Percentiles rank a stretch among this genome's conserved stretches.
These are phyloP conservation scores for Erebia palarica DNA, from an alignment of 2,888 invertebrate genomes.

Conservation along the genomic window DNA sequence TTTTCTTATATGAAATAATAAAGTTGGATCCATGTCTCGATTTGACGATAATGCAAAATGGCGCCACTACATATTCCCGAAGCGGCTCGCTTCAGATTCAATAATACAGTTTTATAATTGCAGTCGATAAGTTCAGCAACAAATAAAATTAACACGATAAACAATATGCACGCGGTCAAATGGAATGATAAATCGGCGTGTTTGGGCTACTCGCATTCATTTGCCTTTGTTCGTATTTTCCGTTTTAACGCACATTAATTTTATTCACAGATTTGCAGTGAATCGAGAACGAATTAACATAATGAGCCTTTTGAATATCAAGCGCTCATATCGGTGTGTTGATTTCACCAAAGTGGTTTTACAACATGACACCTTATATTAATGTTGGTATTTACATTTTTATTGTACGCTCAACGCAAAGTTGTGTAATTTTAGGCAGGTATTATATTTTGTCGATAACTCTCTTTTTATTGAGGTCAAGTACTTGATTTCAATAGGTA, in stretches of 20 bases:
- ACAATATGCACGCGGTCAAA: slow-evolving; percentile 69
- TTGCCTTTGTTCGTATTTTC: slow-evolving; percentile 74
- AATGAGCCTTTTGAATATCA: slow-evolving; percentile 72
- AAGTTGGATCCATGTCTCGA: background rate
- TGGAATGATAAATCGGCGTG: slow-evolving; percentile 73
- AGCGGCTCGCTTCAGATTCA: slow-evolving; percentile 50
- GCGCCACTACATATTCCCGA: slow-evolving; percentile 15
- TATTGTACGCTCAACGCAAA: slow-evolving; percentile 24
- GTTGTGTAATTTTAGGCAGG: slow-evolving; percentile 16
- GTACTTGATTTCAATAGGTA: background rate
- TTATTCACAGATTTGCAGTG: slow-evolving; percentile 76
- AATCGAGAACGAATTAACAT: slow-evolving; percentile 76
- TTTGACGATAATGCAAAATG: slow-evolving; percentile 11
- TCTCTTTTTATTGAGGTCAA: slow-evolving; percentile 21
- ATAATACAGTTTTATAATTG: slow-evolving; percentile 68
- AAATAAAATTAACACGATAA: slow-evolving; percentile 79
- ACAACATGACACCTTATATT: slow-evolving; percentile 41
- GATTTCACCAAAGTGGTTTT: slow-evolving; percentile 41
- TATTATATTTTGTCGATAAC: slow-evolving; percentile 6
- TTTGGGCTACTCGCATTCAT: slow-evolving; percentile 67
- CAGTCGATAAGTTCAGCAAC: slow-evolving; percentile 70
- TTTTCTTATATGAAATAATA: too few species aligned
- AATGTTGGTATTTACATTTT: slow-evolving; percentile 34
- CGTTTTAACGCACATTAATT: slow-evolving; percentile 78
- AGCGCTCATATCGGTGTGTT: slow-evolving; percentile 48